Evolutionary conservation across 2,797 vertebrate genomes (phyloP), one percentile per base, ranked within the genome.

Genomic region (Forpus xanthops): DNA sequence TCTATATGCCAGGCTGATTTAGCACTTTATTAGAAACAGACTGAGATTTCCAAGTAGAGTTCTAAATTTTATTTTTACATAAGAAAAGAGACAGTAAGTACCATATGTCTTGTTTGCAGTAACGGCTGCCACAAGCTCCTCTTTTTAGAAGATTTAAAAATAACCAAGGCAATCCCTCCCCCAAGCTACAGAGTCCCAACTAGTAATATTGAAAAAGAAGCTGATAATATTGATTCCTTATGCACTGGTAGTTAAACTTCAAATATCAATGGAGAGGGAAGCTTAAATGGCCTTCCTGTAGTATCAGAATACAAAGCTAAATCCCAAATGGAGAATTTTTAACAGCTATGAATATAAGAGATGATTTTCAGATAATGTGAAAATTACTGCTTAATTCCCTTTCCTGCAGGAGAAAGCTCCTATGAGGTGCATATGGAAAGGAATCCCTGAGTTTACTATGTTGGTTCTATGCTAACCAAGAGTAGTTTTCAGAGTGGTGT

Each of bases 401-500:
- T 97, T 78, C 62, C 70, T 96, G 87, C 92, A 93, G 91, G 78
- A 96, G 91, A 93, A 94, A 95, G 87, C 23, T 93, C 79, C 71
- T 79, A 16, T 37, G 85, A 97, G 86, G 79, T 92, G 90, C 73
- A 81, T 76, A 96, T 90, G 84, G 94, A 96, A 96, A 93, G 76
- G 85, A 95, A 97, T 97, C 97, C 97, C 97, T 98, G 97, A 98
- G 97, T 94, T 53, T 89, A 86, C 84, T 89, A 87, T 33, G 55
- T 24, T 56, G 55, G 55, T 91, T 91, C 79, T 89, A 49, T 88
- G 93, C 1, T 15, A 97, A 96, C 73, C 96, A 92, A 95, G 94
- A 87, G 81, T 77, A 95, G 64, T 20, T 89, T 95, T 89, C 65
- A 95, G 94, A 94, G 68, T 72, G 86, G 52, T 62, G 16, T 23